Evolutionary conservation across 2,113 vertebrate genomes (phyloP), one percentile per base, ranked within the genome.

Genomic region (Phalacrocorax carbo): DNA sequence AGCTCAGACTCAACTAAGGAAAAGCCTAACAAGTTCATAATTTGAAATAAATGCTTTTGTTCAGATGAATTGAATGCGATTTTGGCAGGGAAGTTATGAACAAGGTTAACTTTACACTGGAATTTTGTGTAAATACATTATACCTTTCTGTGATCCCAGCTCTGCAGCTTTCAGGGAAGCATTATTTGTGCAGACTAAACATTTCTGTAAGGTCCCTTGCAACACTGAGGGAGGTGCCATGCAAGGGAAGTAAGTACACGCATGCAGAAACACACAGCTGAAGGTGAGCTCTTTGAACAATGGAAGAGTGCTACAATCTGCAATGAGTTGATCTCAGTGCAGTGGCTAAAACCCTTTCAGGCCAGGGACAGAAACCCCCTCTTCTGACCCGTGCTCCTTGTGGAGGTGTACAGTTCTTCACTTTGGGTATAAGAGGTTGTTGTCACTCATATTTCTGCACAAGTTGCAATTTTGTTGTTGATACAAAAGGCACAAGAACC

Each of bases 351-450:
- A 5, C 7, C 5, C 6, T 52, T 58, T 55, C 5, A 84, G 46
- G 6, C 12, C 13, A 64, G 19, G 30, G 42, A 57, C 11, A 81
- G 48, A 87, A 60, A 21, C 3, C 1, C 10, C 3, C 19, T 68
- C 2, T 7, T 79, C 22, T 0, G 0, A 8, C 6, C 13, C 5
- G 11, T 52, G 14, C 19, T 62, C 11, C 51, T 54, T 38, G 7
- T 32, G n/a, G 30, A 52, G 2, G 2, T 25, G 14, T 11, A 26
- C 12, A 15, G 13, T 36, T 51, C 11, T 83, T 51, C 8, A 4
- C 15, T 65, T 72, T 15, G 19, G 5, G 8, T 61, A 10, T 17
- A 25, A 32, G 0, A 40, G 10, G 34, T 76, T 42, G 7, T 4
- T 65, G 7, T 20, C 18, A 22, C 15, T 61, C 54, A 3, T 36